These are phyloP conservation scores for Artibeus jamaicensis DNA, from an alignment of 2,797 vertebrate genomes.

Conservation along the genomic window DNA sequence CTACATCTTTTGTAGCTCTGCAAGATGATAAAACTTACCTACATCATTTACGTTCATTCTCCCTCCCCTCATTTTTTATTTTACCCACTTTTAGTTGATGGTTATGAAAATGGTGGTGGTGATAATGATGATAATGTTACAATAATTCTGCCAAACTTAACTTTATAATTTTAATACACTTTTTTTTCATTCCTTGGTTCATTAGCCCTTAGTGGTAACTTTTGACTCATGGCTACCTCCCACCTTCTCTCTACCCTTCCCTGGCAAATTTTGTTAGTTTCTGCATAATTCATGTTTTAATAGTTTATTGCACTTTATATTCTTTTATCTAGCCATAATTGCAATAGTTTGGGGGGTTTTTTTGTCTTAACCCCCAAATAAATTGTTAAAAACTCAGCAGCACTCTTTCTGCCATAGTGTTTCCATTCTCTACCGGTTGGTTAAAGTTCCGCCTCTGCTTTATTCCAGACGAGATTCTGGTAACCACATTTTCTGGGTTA, in stretches of 20 bases:
- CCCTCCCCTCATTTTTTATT: neutral
- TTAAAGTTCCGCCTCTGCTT: neutral
- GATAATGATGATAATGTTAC: neutral
- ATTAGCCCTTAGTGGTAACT: neutral
- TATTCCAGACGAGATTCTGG: neutral
- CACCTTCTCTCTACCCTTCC: neutral
- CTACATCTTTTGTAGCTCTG: neutral
- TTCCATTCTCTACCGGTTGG: neutral
- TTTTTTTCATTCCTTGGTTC: neutral
- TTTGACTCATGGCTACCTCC: neutral
- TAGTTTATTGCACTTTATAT: neutral
- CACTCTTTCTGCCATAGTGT: neutral
- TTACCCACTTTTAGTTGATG: neutral
- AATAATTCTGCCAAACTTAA: neutral
- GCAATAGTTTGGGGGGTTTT: neutral
- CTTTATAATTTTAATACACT: neutral
- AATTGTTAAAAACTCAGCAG: neutral
- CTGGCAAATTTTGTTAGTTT: neutral
- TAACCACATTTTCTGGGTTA: neutral
- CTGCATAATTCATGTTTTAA: neutral
- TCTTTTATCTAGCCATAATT: neutral
- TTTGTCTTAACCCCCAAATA: neutral
- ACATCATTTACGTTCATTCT: no score
- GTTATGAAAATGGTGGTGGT: neutral
- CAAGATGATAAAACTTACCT: neutral